phyloP scores from a whole-genome alignment of 1,140 invertebrate species.

The Thalassaphorura encarpata region DNA sequence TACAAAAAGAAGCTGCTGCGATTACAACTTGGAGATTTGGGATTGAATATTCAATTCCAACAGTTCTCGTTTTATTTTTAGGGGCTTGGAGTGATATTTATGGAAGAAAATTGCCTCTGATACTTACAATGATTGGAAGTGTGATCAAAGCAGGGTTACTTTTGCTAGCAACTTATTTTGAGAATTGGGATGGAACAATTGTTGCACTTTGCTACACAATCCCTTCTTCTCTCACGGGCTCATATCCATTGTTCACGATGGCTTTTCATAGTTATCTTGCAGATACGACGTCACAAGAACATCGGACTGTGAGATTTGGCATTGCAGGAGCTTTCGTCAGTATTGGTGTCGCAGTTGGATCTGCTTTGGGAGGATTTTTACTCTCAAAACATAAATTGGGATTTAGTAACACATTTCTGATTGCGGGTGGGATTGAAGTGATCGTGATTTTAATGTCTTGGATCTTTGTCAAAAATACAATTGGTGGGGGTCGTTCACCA shows the following conservation, averaged over 20 bases:
- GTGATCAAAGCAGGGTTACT: neutral
- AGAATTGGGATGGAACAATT: neutral
- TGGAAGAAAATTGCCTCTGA: neutral
- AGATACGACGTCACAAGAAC: neutral
- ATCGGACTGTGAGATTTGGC: neutral
- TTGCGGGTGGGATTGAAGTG: neutral
- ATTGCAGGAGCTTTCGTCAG: neutral
- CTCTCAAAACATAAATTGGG: neutral
- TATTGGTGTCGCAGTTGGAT: neutral
- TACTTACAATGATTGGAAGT: neutral
- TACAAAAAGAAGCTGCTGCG: neutral
- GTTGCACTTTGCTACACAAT: neutral
- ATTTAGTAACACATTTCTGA: neutral
- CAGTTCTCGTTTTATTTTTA: neutral
- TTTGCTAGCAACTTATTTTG: neutral
- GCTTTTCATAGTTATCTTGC: neutral
- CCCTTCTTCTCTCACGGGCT: neutral
- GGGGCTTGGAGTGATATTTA: neutral
- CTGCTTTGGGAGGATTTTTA: neutral
- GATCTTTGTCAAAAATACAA: neutral
- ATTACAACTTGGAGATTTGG: neutral
- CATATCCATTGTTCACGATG: neutral
- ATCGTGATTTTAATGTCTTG: neutral
- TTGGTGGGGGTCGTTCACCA: too few relatives aligned
- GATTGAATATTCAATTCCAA: neutral